Evolutionary conservation across 2,888 invertebrate species (phyloP).

Genomic region (Seira musarum): DNA sequence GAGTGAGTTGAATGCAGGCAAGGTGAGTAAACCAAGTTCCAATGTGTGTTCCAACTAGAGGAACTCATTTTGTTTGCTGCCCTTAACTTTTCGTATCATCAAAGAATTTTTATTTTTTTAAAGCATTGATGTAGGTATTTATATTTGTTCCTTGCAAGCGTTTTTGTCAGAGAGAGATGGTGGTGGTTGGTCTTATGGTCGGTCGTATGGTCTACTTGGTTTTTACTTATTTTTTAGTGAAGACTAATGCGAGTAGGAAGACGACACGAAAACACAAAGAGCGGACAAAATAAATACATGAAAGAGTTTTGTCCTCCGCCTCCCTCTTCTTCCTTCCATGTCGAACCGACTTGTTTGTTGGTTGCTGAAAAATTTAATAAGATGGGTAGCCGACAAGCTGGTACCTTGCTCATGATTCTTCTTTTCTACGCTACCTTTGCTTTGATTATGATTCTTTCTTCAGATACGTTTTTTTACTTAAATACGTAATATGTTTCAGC

Average conservation of each 20-base stretch:
- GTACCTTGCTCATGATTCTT: slow-evolving; percentile 17
- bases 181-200: no score
- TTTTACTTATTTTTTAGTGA: no score
- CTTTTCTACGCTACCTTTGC: not conserved
- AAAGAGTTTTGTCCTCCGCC: not conserved
- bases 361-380: slow-evolving; percentile 57
- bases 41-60: not conserved
- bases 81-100: not conserved
- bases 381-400: slow-evolving; percentile 29
- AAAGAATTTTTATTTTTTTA: no score
- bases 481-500: not conserved
- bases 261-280: not conserved
- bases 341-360: slow-evolving; percentile 18
- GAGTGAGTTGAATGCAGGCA: not conserved
- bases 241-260: not conserved
- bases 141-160: not conserved
- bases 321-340: not conserved
- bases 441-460: not conserved
- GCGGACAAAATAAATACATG: not conserved
- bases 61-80: not conserved
- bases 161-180: not conserved
- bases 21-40: not conserved
- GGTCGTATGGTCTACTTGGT: no score
- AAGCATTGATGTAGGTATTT: no score
- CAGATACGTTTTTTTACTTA: not conserved